Evolutionary conservation across 37 sponge, comb jelly and placozoan genomes (phyloP), one percentile per base, ranked within the genome.

Genomic region (Amphimedon queenslandica): DNA sequence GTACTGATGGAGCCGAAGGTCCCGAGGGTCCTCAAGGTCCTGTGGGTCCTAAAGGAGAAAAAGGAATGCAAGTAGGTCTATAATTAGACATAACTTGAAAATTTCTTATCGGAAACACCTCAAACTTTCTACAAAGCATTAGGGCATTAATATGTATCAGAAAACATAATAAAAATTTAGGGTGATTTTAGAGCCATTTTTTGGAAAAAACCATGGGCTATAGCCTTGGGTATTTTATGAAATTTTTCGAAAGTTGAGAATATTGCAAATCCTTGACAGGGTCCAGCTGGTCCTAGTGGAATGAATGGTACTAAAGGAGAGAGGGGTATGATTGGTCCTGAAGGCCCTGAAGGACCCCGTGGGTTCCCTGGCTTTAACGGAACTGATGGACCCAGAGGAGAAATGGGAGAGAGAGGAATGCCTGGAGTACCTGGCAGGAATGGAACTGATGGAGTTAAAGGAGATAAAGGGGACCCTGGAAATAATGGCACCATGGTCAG

Each of bases 251-350:
- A 47, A 47, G 51, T 47, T 47, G 51, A 47, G 13, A 13, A 47
- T 47, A 47, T 47, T 47, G 51, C 51, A 18, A 8, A 47, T 47
- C 8, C 13, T 13, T 47, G 8, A 47, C 51, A 47, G 51, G 51
- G 51, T 18, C 8, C 13, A 8, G 13, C 51, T 18, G 51, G 51
- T 18, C 8, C 13, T 47, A 13, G 13, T 47, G 51, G 51, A 18
- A 60, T 60, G 61, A 60, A 25, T 25, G 61, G 61, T 60, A n/a
- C 21, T 25, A n/a, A 60, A 25, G 61, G 61, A 60, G 61, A 60
- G 5, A n/a, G 5, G 61, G 61, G 61, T 6, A 5, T 6, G 5
- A 13, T 25, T n/a, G 61, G 61, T 60, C 5, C 21, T 25, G 61
- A 60, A n/a, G 61, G 61, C 51, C 8, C 13, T 47, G 51, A 47